Percentiles rank a stretch among this genome's conserved stretches.
These are phyloP conservation scores for Onthophagus taurus DNA, from an alignment of 1,140 invertebrate species.

Conservation along the genomic window DNA sequence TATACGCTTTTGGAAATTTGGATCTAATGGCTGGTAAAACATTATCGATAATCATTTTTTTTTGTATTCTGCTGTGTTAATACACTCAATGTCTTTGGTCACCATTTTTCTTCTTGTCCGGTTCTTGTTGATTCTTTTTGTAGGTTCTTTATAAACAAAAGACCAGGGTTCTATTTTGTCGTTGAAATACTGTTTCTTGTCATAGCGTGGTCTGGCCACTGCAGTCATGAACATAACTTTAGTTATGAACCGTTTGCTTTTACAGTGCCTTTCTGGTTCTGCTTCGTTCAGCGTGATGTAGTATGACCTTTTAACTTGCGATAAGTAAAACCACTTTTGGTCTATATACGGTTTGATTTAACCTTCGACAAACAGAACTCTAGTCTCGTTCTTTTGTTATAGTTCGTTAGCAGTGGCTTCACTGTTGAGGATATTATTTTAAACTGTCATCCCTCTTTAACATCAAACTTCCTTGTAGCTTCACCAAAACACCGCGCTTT, in stretches of 20 bases:
- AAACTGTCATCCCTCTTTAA: no score
- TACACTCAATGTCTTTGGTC: no score
- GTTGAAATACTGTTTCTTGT: no score
- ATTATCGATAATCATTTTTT: no score
- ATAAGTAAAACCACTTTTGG: slow-evolving; percentile 15
- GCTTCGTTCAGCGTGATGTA: slow-evolving; percentile 13
- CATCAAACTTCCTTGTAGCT: slow-evolving; percentile 5
- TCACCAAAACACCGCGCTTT: slow-evolving; percentile 1
- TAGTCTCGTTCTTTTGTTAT: slow-evolving; percentile 13
- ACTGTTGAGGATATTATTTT: slow-evolving; percentile 13
- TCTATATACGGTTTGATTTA: slow-evolving; percentile 14
- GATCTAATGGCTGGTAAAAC: no score
- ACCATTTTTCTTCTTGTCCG: no score
- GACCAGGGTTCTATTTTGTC: no score
- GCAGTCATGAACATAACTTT: slow-evolving; percentile 18
- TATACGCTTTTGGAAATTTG: no score
- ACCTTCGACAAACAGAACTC: slow-evolving; percentile 14
- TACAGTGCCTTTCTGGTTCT: slow-evolving; percentile 13
- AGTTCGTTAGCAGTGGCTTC: slow-evolving; percentile 10
- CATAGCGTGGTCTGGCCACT: no score
- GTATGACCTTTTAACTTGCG: slow-evolving; percentile 14
- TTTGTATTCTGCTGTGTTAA: no score
- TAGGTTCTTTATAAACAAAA: no score
- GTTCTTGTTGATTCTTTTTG: no score
- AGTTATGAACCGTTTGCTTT: slow-evolving; percentile 14